Evolutionary conservation across 2,113 vertebrate genomes (phyloP).

Genomic region (Rhinopomastus cyanomelas): DNA sequence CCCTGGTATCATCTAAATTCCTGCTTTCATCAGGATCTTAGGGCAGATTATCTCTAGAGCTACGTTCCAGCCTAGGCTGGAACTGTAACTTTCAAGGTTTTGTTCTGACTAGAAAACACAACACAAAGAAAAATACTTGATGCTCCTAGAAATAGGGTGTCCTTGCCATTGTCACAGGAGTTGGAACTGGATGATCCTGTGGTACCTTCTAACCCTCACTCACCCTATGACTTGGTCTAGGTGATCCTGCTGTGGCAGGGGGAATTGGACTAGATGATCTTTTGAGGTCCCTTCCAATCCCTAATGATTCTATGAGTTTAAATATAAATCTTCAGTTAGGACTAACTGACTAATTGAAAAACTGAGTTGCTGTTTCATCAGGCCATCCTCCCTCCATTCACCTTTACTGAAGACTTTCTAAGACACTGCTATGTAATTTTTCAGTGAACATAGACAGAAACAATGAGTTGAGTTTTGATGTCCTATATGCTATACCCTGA

Average conservation of each 20-base stretch:
- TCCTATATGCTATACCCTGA: background rate
- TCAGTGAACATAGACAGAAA: background rate
- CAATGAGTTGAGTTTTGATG: background rate
- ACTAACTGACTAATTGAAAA: background rate
- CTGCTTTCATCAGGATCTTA: background rate
- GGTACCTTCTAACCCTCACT: no score
- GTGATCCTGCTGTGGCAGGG: no score
- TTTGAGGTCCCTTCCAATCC: no score
- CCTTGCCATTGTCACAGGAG: no score
- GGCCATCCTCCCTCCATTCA: background rate
- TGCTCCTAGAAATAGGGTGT: background rate
- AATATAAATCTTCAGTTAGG: background rate
- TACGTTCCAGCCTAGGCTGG: background rate
- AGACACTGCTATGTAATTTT: background rate
- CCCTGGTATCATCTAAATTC: background rate
- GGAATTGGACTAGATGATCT: no score
- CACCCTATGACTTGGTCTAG: no score
- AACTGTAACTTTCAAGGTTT: background rate
- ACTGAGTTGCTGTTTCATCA: background rate
- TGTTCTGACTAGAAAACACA: background rate
- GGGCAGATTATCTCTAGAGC: background rate
- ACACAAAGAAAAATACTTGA: background rate
- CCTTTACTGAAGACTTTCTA: background rate
- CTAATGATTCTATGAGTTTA: no score
- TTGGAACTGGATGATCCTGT: no score